Conservation (phyloP, 2,888 invertebrate genomes). For the Penaeus monodon region DNA sequence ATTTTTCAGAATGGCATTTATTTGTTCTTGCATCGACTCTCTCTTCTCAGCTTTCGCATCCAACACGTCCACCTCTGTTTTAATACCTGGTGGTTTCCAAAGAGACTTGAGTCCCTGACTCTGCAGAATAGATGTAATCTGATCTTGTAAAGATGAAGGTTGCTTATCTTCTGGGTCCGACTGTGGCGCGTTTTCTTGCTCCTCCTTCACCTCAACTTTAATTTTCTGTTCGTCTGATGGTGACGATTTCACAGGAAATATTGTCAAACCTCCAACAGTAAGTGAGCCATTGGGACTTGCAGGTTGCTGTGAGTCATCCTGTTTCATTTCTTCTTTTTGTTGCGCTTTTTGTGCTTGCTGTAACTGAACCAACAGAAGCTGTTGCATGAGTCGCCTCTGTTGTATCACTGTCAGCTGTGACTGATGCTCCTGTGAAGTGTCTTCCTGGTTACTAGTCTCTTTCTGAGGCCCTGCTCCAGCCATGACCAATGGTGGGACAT, state of each 20-base stretch:
- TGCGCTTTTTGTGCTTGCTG: constrained; percentile 40
- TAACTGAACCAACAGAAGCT: constrained; percentile 45
- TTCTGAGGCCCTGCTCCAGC: neutral
- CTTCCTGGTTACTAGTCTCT: neutral
- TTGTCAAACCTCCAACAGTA: constrained; percentile 39
- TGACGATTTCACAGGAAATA: constrained; percentile 28
- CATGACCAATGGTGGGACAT: too few species aligned
- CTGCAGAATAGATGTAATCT: constrained; percentile 40
- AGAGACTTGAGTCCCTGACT: constrained; percentile 51
- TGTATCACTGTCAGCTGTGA: constrained; percentile 2
- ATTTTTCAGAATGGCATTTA: constrained; percentile 41
- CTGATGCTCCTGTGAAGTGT: neutral
- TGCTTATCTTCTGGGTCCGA: constrained; percentile 12
- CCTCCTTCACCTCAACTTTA: constrained; percentile 31
- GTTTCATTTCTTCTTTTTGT: constrained; percentile 11
- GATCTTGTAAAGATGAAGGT: constrained; percentile 50
- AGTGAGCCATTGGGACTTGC: constrained; percentile 14
- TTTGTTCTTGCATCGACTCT: constrained; percentile 56
- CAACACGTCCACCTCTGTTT: neutral
- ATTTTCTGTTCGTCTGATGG: constrained; percentile 16
- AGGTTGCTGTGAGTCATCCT: neutral
- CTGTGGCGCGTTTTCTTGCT: neutral
- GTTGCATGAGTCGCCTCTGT: constrained; percentile 45
- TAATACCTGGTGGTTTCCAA: neutral
- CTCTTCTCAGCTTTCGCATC: neutral